phyloP scores from a whole-genome alignment of 2,888 invertebrate species.

The Neoascia interrupta region DNA sequence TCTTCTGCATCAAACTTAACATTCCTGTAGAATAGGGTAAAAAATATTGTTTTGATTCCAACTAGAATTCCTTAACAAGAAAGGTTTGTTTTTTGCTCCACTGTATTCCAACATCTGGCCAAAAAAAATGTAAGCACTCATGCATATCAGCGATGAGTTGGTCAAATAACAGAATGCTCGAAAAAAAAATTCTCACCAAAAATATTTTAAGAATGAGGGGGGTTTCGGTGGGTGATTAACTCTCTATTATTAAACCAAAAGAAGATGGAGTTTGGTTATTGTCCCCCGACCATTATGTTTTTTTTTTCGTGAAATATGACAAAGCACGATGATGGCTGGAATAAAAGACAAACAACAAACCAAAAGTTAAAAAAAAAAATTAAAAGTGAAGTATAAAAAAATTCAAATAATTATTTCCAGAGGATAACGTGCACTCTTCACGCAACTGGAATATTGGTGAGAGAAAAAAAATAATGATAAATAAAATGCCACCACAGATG shows the following conservation, averaged over 20 bases:
- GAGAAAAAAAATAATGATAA: slow-evolving; percentile 18
- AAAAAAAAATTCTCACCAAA: slow-evolving; percentile 30
- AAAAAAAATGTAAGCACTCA: slow-evolving; percentile 10
- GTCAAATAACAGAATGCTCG: slow-evolving; percentile 57
- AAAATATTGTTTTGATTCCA: no score
- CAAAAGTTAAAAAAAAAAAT: slow-evolving; percentile 39
- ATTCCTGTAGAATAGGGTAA: no score
- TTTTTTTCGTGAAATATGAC: slow-evolving; percentile 59
- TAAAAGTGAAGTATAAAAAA: slow-evolving; percentile 41
- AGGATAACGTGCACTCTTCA: slow-evolving; percentile 42
- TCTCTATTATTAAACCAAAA: slow-evolving; percentile 31
- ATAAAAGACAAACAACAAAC: no score
- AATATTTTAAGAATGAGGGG: slow-evolving; percentile 16
- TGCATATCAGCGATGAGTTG: slow-evolving; percentile 55
- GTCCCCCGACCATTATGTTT: slow-evolving; percentile 46
- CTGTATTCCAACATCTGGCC: slow-evolving; percentile 23
- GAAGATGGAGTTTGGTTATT: not conserved
- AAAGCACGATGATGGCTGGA: slow-evolving; percentile 59
- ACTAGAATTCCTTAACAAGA: no score
- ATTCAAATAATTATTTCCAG: slow-evolving; percentile 58
- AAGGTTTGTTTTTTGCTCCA: not conserved
- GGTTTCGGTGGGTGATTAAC: slow-evolving; percentile 59
- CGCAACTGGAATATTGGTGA: not conserved
- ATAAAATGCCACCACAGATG: slow-evolving; percentile 61
- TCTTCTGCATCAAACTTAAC: no score